Conservation (phyloP, 2,113 vertebrate species). For the Ornithorhynchus anatinus region DNA sequence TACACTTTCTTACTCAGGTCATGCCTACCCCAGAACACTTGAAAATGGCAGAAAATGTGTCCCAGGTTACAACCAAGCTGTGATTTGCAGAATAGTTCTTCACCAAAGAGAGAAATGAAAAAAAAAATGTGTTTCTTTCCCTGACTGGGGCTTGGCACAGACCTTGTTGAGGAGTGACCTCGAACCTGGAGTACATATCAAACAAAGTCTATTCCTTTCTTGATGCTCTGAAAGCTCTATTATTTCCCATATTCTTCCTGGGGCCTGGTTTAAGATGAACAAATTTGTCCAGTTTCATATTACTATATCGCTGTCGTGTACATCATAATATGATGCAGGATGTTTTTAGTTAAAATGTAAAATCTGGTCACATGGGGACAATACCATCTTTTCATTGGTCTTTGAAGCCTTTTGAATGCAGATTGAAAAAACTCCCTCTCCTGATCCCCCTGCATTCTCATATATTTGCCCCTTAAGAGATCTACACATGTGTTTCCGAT, state of each 20-base stretch:
- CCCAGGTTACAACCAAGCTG: neutral
- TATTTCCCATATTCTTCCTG: neutral
- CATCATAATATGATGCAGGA: neutral
- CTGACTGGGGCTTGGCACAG: slow-evolving; percentile 48
- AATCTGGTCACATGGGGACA: neutral
- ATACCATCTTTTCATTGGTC: neutral
- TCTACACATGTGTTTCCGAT: slow-evolving; percentile 61
- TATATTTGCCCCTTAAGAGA: slow-evolving; percentile 41
- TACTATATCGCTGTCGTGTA: neutral
- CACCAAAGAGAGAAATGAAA: slow-evolving; percentile 53
- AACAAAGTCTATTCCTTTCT: neutral
- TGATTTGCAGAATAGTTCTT: slow-evolving; percentile 12
- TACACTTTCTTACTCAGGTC: no score
- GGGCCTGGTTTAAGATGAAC: neutral
- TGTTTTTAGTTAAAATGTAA: neutral
- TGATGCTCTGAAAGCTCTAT: neutral
- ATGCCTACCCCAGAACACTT: no score
- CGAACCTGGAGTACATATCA: neutral
- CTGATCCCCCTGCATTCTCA: slow-evolving; percentile 13
- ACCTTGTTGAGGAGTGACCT: slow-evolving; percentile 17
- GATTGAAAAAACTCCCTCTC: neutral
- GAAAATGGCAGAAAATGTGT: neutral
- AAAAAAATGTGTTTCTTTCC: slow-evolving; percentile 51
- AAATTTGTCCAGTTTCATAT: neutral
- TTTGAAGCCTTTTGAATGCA: slow-evolving; percentile 23